Conservation (phyloP, 2,888 invertebrate genomes). For the Latrodectus elegans region DNA sequence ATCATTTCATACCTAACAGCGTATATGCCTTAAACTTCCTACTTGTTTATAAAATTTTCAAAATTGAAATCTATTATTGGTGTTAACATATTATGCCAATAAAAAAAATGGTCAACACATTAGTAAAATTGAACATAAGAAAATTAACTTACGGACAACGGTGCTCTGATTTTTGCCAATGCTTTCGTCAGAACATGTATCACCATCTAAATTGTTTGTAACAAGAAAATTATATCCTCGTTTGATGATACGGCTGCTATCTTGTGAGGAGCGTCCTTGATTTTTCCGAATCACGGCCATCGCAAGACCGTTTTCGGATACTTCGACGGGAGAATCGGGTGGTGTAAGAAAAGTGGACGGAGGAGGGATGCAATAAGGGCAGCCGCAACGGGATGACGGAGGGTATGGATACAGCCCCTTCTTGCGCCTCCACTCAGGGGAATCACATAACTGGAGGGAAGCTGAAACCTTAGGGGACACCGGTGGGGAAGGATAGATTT, state of each 20-base stretch:
- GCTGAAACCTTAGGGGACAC: conserved; percentile 15
- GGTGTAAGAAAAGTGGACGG: conserved; percentile 71
- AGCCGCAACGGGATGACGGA: conserved; percentile 62
- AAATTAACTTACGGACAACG: conserved; percentile 50
- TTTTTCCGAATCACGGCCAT: conserved; percentile 28
- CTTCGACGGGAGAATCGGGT: conserved; percentile 71
- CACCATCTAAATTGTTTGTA: conserved; percentile 18
- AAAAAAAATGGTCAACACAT: background rate
- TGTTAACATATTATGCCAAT: too few species aligned
- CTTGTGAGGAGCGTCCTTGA: conserved; percentile 76
- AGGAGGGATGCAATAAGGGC: conserved; percentile 71
- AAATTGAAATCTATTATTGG: too few species aligned
- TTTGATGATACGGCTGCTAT: conserved; percentile 83
- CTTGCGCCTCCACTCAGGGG: background rate
- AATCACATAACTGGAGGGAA: background rate
- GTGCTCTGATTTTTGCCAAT: conserved; percentile 14
- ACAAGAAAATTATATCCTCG: conserved; percentile 79
- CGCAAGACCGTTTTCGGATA: conserved; percentile 21
- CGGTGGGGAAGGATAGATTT: conserved; percentile 60
- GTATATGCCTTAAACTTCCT: too few species aligned
- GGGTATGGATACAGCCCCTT: conserved; percentile 58
- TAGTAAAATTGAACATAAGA: background rate
- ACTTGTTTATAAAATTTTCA: too few species aligned
- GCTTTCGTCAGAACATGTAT: conserved; percentile 18
- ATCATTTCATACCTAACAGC: too few species aligned